Evolutionary conservation across 2,797 vertebrate genomes (phyloP).

Genomic region (Chiroxiphia lanceolata): DNA sequence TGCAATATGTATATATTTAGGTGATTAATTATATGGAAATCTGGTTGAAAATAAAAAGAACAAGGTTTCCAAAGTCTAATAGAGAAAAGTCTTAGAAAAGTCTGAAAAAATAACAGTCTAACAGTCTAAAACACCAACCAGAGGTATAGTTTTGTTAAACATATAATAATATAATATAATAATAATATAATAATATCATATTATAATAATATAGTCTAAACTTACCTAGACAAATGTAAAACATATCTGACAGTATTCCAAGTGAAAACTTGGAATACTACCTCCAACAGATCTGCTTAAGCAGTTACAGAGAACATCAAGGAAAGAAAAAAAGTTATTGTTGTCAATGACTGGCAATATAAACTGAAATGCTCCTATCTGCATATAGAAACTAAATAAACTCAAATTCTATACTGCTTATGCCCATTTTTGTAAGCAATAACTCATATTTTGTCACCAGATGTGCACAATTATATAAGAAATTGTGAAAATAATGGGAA

Average conservation of each 20-base stretch:
- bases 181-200: too few relatives aligned
- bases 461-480: background rate
- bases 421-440: background rate
- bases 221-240: background rate
- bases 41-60: background rate
- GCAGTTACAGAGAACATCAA: background rate
- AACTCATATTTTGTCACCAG: background rate
- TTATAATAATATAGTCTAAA: background rate
- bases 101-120: background rate
- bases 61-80: background rate
- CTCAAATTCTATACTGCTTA: background rate
- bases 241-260: background rate
- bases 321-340: background rate
- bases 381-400: background rate
- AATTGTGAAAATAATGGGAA: background rate
- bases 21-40: background rate
- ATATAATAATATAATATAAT: background rate
- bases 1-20: background rate
- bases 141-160: conserved; percentile 2
- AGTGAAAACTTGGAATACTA: background rate
- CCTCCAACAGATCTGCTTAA: conserved; percentile 3
- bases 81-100: background rate
- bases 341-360: background rate
- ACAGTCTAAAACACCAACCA: background rate
- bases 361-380: background rate